Base-by-base conservation (phyloP, 53 echinoderm and acorn worm genomes). In the Luidia sarsii region DNA sequence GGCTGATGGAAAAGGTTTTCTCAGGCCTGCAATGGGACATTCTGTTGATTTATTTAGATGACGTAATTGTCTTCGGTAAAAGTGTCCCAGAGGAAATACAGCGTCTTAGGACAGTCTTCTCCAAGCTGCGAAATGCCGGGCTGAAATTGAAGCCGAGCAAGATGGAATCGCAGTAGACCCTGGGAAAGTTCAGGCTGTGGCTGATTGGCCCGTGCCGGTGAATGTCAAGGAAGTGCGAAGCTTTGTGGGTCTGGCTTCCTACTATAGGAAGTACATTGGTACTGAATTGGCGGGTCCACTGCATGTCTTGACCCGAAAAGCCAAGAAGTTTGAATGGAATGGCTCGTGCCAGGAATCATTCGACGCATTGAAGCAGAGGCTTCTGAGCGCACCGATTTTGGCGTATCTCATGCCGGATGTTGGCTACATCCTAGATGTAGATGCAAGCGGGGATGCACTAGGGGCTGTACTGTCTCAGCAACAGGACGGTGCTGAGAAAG, bases 1-100 rank as follows among this genome's bases (percentile, higher is more conserved):
- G 71, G 21, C 54, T 70, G 33, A 82, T 82, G 82, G 57, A 82
- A 32, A 67, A 25, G 21, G 70, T 83, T 31, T 28, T 71, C 32
- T 14, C 56, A 13, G 68, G 68, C 25, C 67, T 82, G 48, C 56
- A 83, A 14, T 71, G 70, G 70, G 71, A 88, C 3, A 88, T 74
- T 0, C 29, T 82, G 21, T 43, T 88, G 24, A 37, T 88, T 1
- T 82, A 88, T 54, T 67, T 82, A 2, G 82, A 82, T 48, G 88
- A 82, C 60, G 41, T 88, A 14, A 82, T 88, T 25, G 67, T 88
- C 39, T 88, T 73, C 19, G 74, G 82, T 30, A 82, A 62, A 23
- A 55, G 64, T 10, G 71, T 66, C 3, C 20, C 37, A 20, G 66
- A 69, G 19, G 69, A 69, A 15, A 48, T 69, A 19, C 30, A 48